phyloP scores from a whole-genome alignment of 2,113 vertebrate species.

The Fulmarus glacialis region DNA sequence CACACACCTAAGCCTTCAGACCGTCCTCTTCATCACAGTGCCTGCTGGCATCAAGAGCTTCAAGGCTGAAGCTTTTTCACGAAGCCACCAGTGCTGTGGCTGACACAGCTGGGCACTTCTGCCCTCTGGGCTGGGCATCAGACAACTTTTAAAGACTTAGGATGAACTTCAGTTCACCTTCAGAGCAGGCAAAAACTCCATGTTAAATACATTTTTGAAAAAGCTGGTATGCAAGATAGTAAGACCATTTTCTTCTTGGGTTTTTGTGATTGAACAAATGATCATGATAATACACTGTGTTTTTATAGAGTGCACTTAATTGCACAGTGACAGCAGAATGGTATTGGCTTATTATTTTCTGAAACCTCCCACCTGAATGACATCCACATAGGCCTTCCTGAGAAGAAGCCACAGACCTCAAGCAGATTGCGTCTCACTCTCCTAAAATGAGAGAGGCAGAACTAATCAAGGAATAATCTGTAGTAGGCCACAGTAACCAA shows the following conservation, averaged over 20 bases:
- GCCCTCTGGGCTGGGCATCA: neutral
- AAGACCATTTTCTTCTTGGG: neutral
- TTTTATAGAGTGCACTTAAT: neutral
- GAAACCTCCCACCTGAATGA: neutral
- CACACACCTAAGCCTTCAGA: neutral
- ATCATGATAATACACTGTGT: neutral
- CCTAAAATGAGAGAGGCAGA: neutral
- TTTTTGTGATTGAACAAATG: neutral
- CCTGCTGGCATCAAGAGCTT: neutral
- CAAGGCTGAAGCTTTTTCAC: neutral
- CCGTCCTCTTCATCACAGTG: neutral
- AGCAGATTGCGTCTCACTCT: neutral
- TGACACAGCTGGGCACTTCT: neutral
- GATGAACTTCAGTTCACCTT: neutral
- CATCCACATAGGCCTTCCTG: neutral
- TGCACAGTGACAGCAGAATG: neutral
- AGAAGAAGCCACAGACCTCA: neutral
- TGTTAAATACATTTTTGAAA: neutral
- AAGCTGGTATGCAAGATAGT: neutral
- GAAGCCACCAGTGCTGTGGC: accelerated
- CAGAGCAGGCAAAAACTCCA: neutral
- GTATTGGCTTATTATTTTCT: neutral
- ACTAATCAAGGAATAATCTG: neutral
- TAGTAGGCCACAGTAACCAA: neutral
- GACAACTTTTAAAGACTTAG: neutral